Evolutionary conservation across 2,888 invertebrate genomes (phyloP), one percentile per base, ranked within the genome.

Genomic region (Acanthococcus lagerstroemiae): DNA sequence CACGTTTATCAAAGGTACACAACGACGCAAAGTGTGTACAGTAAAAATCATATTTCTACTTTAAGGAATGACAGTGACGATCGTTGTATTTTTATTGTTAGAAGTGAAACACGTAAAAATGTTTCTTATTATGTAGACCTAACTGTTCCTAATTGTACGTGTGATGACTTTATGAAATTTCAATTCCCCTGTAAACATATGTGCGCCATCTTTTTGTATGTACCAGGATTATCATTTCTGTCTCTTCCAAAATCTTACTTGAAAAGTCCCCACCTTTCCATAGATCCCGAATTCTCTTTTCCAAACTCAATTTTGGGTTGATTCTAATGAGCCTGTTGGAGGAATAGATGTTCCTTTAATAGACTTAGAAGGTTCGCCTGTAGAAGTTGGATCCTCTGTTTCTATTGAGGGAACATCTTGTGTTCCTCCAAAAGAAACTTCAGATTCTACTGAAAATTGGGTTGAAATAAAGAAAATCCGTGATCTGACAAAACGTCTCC

Each of bases 121-220:
- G 37, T 6, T 12, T 9, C 6, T 9, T 12, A 30, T 30, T 30
- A 30, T 30, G 37, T 30, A 9, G 37, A 30, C 12, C 6, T 12
- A 9, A 9, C 12, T 9, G 6, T 30, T 9, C 37, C 37, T 9
- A 9, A 6, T 30, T 30, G 37, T 30, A 30, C 37, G 12, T 30
- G 37, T 30, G 6, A 30, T 12, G 37, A 58, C 25, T 58, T 58
- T 24, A 3, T 12, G 2, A 58, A 21, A 24, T 58, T 46, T 24
- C 22, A 17, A 3, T 58, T 46, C 19, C 58, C 58, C 2, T 58
- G 58, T 58, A 46, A 58, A 17, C 58, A 58, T 17, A 24, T 46
- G 12, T 46, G 45, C 9, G 58, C 58, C 6, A 12, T 57, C 44
- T 37, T 57, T 4, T 7, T 57, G 3, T 12, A 21, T 46, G 48